These are phyloP conservation scores for Hypocryptadius cinnamomeus DNA, from an alignment of 2,113 vertebrate species.

Conservation along the genomic window DNA sequence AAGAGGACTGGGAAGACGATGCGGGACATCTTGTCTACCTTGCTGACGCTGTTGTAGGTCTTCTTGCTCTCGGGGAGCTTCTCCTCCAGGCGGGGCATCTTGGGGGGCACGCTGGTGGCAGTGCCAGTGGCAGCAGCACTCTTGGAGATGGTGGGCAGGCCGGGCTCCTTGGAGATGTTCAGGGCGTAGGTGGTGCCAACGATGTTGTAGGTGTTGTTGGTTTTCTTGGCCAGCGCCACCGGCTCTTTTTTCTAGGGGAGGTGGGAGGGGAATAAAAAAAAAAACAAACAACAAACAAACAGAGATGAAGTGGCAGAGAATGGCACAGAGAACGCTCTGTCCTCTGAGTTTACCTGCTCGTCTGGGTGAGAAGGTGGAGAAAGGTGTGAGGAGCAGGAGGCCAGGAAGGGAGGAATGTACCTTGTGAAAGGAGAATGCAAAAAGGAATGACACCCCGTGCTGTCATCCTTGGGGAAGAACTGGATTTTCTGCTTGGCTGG, in stretches of 20 bases:
- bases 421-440: background rate
- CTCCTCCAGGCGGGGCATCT: slow-evolving; percentile 81
- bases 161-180: slow-evolving; percentile 89
- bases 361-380: background rate
- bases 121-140: slow-evolving; percentile 70
- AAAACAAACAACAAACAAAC: background rate
- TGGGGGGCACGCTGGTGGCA: slow-evolving; percentile 61
- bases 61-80: slow-evolving; percentile 88
- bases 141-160: slow-evolving; percentile 89
- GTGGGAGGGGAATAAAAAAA: background rate
- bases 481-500: background rate
- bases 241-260: slow-evolving; percentile 88
- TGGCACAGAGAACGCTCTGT: background rate
- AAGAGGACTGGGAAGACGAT: slow-evolving; percentile 97
- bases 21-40: slow-evolving; percentile 99
- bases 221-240: slow-evolving; percentile 86
- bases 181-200: slow-evolving; percentile 96
- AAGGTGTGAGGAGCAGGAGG: background rate
- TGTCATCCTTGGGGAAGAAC: background rate
- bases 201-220: slow-evolving; percentile 97
- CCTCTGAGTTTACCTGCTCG: slow-evolving; percentile 12
- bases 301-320: background rate
- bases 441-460: background rate
- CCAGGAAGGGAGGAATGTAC: background rate
- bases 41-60: slow-evolving; percentile 99